A percentile compares a stretch with the other conserved stretches of the same genome.
Conservation (phyloP, 53 echinoderm and acorn worm species). For the Pentamera pediparva region DNA sequence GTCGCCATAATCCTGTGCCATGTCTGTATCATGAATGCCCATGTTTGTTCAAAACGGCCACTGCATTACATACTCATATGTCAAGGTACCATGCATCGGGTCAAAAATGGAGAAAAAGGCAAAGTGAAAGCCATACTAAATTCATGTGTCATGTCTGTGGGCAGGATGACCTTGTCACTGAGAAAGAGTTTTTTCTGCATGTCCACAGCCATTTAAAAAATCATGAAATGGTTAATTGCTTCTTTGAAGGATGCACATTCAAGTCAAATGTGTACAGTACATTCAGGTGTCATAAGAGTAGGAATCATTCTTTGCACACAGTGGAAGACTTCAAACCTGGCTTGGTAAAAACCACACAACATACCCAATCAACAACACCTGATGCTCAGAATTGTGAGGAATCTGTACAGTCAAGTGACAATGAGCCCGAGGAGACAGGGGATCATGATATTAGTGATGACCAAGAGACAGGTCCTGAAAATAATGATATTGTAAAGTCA, state of each 20-base stretch:
- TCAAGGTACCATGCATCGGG: constrained; percentile 9
- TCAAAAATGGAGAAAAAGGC: background rate
- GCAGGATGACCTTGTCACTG: background rate
- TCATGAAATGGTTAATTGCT: constrained; percentile 15
- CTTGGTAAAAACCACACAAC: constrained; percentile 5
- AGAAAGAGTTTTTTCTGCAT: constrained; percentile 11
- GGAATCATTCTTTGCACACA: constrained; percentile 17
- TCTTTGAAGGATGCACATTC: constrained; percentile 6
- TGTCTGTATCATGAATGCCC: constrained; percentile 8
- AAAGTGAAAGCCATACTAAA: background rate
- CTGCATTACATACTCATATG: background rate
- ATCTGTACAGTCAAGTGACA: too few species aligned
- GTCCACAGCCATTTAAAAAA: constrained; percentile 11
- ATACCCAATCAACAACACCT: background rate
- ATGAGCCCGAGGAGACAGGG: too few species aligned
- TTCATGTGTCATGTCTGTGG: background rate
- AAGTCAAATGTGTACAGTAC: constrained; percentile 20
- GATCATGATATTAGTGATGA: background rate
- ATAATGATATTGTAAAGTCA: background rate
- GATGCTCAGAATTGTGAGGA: background rate
- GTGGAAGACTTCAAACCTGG: background rate
- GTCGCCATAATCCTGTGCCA: background rate
- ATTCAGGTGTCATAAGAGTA: constrained; percentile 17
- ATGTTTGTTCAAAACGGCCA: background rate
- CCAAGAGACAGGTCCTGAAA: background rate